A percentile compares a stretch with the other conserved stretches of the same genome.
Conservation (phyloP, 2,888 invertebrate genomes). For the Thymelicus lineola region DNA sequence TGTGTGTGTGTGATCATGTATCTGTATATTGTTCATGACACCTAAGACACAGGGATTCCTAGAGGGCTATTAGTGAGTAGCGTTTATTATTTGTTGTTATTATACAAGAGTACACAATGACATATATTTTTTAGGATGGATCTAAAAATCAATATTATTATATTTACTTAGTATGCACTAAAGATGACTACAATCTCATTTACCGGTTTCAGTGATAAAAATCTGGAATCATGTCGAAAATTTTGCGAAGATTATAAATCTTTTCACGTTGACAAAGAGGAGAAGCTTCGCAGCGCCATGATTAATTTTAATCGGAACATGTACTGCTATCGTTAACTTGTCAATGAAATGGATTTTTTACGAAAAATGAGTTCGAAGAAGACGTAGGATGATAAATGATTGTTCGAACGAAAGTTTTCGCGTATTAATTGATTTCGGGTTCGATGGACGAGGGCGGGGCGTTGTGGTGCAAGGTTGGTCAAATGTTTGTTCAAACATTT, state of each 20-base stretch:
- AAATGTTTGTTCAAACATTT: slow-evolving; percentile 14
- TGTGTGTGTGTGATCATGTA: too few relatives aligned
- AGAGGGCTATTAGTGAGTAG: too few relatives aligned
- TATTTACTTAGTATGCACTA: too few relatives aligned
- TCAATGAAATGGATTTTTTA: slow-evolving; percentile 50
- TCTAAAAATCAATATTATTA: too few relatives aligned
- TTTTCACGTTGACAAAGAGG: slow-evolving; percentile 35
- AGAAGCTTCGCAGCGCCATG: slow-evolving; percentile 26
- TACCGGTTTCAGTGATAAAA: neutral
- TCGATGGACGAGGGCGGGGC: slow-evolving; percentile 41
- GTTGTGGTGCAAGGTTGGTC: slow-evolving; percentile 10
- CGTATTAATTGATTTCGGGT: slow-evolving; percentile 53
- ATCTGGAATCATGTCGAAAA: neutral
- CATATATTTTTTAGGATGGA: too few relatives aligned
- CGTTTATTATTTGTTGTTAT: too few relatives aligned
- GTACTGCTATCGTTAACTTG: slow-evolving; percentile 51
- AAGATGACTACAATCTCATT: neutral
- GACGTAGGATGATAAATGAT: slow-evolving; percentile 51
- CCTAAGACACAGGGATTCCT: too few relatives aligned
- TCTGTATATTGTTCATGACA: too few relatives aligned
- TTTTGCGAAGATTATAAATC: slow-evolving; percentile 12
- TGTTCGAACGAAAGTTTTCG: slow-evolving; percentile 50
- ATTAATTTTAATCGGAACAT: slow-evolving; percentile 51
- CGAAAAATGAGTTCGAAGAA: slow-evolving; percentile 47
- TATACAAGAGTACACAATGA: too few relatives aligned